These are phyloP conservation scores for Pyxicephalus adspersus DNA, from an alignment of 2,113 vertebrate genomes.

Conservation along the genomic window DNA sequence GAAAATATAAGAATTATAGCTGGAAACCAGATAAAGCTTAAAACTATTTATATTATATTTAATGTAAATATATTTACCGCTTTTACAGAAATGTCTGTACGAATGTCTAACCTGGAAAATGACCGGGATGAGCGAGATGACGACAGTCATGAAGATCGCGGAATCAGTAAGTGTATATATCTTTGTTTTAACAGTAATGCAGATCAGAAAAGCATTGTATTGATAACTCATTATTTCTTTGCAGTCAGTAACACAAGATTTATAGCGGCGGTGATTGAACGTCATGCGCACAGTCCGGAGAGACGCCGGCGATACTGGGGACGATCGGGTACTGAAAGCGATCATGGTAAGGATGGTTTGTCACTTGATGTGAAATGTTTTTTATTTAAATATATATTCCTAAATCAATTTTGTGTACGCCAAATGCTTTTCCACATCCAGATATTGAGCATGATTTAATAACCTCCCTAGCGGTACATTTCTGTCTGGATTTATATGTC, in stretches of 20 bases:
- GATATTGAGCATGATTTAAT: no score
- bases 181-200: not conserved
- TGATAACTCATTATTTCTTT: not conserved
- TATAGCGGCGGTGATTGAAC: constrained; percentile 95
- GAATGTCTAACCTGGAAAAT: constrained; percentile 98
- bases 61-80: no score
- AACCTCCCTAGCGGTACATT: no score
- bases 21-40: no score
- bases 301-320: constrained; percentile 95
- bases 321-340: constrained; percentile 93
- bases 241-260: constrained; percentile 96
- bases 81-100: constrained; percentile 93
- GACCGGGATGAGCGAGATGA: constrained; percentile 95
- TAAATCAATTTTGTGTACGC: no score
- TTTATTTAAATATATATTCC: no score
- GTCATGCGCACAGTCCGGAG: constrained; percentile 94
- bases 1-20: no score
- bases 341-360: constrained; percentile 83
- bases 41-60: no score
- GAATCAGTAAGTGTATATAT: constrained; percentile 86
- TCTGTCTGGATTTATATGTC: no score
- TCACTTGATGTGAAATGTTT: not conserved
- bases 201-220: not conserved
- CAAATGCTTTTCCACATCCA: no score
- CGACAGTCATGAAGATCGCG: constrained; percentile 94